Evolutionary conservation across 1,140 invertebrate species (phyloP), one percentile per base, ranked within the genome.

Genomic region (Acromyrmex charruanus): DNA sequence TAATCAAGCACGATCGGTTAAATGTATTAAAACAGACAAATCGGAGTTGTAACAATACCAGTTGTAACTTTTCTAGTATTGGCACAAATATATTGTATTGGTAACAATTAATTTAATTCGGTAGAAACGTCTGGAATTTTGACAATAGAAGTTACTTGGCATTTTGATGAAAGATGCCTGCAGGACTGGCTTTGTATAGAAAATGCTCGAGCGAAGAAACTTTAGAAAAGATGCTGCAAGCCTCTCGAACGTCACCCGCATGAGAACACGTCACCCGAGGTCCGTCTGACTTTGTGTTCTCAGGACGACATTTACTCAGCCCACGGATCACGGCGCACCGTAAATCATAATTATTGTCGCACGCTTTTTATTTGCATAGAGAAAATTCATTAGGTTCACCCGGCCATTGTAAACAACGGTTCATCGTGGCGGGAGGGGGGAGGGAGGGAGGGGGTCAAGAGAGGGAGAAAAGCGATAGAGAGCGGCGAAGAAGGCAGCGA

Each of bases 281-380:
- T 61, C 39, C 25, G 21, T 63, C 58, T 16, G 35, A 53, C 71
- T 74, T 74, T n/a, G 28, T 28, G 71, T 28, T 53, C 69, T 75
- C 53, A 44, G 31, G 53, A 58, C 74, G 44, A 72, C 69, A 55
- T 25, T 72, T 44, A 59, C 35, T 53, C 44, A n/a, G 55, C 31
- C 65, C 72, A 28, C 68, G 68, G 66, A 72, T 28, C 35, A 21
- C 28, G 77, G 14, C 77, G 65, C 71, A 51, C 58, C 77, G 88
- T 89, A 89, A 90, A 89, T 90, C 88, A 89, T 90, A 89, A 89
- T 89, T 89, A 89, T 85, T 81, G 88, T 87, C 53, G 65, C 49
- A 82, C 85, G 72, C 39, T 77, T 89, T 89, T 87, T 89, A 90
- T 89, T 75, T 77, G 79, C 81, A 90, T 87, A 75, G 28, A 84